Evolutionary conservation across 2,888 invertebrate species (phyloP).

Genomic region (Auanema freiburgensis): DNA sequence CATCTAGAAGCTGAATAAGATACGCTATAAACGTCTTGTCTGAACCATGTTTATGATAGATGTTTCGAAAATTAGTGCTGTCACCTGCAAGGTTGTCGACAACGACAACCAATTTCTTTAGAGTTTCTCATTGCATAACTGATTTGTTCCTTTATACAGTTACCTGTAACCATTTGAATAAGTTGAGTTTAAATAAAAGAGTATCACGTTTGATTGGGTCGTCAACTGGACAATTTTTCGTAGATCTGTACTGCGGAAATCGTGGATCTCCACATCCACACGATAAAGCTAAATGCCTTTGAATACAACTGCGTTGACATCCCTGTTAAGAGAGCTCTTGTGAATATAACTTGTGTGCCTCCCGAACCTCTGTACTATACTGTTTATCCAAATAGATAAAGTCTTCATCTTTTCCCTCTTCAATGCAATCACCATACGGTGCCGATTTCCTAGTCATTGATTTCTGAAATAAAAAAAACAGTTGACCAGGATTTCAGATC

Average conservation of each 20-base stretch:
- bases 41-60: conserved; percentile 19
- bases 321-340: conserved; percentile 30
- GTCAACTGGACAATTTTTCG: conserved; percentile 56
- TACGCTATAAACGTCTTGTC: conserved; percentile 58
- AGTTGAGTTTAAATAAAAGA: too few relatives aligned
- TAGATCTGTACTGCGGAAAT: conserved; percentile 49
- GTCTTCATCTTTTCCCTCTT: conserved; percentile 54
- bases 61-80: background rate
- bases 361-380: conserved; percentile 56
- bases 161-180: conserved; percentile 35
- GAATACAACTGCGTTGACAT: conserved; percentile 60
- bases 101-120: conserved; percentile 43
- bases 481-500: background rate
- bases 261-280: conserved; percentile 64
- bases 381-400: conserved; percentile 57
- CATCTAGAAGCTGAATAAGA: conserved; percentile 54
- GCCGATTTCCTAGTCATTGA: conserved; percentile 57
- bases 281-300: conserved; percentile 41
- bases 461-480: conserved; percentile 32
- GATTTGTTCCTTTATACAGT: conserved; percentile 52
- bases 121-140: conserved; percentile 43
- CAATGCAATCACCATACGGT: conserved; percentile 62
- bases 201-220: conserved; percentile 45
- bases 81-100: conserved; percentile 60
- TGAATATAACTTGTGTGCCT: background rate